Percentiles rank a stretch among this genome's conserved stretches.
phyloP scores from a whole-genome alignment of 2,888 invertebrate genomes.

The Malacosoma neustria region DNA sequence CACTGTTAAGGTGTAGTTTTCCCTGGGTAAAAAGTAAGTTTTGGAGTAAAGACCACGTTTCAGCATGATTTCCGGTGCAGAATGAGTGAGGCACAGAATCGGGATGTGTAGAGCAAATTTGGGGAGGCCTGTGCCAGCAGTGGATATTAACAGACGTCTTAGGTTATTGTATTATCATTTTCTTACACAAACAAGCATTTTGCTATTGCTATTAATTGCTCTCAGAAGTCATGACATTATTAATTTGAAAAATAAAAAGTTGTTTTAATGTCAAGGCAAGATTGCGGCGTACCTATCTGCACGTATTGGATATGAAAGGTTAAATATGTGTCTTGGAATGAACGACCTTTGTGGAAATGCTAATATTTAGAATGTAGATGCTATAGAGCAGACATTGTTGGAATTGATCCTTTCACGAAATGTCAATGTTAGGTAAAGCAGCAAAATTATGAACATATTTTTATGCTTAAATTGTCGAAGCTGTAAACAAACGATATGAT shows the following conservation, averaged over 20 bases:
- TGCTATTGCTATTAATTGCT: not conserved
- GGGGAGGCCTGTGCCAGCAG: too few relatives aligned
- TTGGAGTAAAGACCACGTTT: too few relatives aligned
- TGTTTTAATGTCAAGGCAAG: slow-evolving; percentile 34
- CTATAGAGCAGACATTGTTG: not conserved
- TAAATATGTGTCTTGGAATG: slow-evolving; percentile 1
- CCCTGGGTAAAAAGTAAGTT: too few relatives aligned
- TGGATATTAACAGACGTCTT: too few relatives aligned
- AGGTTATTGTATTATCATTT: too few relatives aligned
- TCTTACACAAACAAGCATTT: too few relatives aligned
- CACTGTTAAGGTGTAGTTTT: too few relatives aligned
- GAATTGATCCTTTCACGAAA: not conserved
- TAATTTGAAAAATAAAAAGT: slow-evolving; percentile 22
- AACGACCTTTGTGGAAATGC: not conserved
- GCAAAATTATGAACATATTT: not conserved
- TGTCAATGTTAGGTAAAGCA: too few relatives aligned
- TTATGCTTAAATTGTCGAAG: slow-evolving; percentile 12
- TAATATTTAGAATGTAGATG: not conserved
- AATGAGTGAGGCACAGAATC: too few relatives aligned
- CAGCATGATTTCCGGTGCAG: too few relatives aligned
- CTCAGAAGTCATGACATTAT: slow-evolving; percentile 18
- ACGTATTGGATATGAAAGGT: slow-evolving; percentile 16
- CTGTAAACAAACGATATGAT: slow-evolving; percentile 36
- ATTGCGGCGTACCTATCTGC: slow-evolving; percentile 12
- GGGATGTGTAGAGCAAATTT: too few relatives aligned